Percentiles rank a stretch among this genome's conserved stretches.
Evolutionary conservation across 2,797 vertebrate species (phyloP).

Genomic region (Setipinna tenuifilis): DNA sequence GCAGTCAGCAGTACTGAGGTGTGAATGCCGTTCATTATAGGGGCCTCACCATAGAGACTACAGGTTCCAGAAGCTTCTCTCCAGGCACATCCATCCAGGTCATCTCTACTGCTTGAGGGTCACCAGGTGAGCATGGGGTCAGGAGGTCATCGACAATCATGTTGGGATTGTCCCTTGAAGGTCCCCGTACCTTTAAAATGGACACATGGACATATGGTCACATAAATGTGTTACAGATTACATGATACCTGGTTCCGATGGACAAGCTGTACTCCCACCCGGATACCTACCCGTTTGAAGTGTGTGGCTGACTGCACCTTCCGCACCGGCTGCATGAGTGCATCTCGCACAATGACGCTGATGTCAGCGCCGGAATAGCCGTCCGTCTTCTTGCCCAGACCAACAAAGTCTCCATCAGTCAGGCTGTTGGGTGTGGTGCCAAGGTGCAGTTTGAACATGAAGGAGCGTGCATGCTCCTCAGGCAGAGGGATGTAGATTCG

Average conservation of each 20-base stretch:
- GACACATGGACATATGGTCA: not conserved
- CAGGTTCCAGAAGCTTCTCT: slow-evolving; percentile 90
- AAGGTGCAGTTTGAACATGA: slow-evolving; percentile 95
- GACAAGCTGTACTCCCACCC: not conserved
- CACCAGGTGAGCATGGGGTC: slow-evolving; percentile 95
- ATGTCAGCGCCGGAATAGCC: slow-evolving; percentile 96
- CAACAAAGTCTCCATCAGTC: slow-evolving; percentile 81
- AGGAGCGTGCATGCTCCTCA: slow-evolving; percentile 89
- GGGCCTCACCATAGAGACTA: slow-evolving; percentile 86
- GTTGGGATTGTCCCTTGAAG: slow-evolving; percentile 82
- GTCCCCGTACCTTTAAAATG: slow-evolving; percentile 79
- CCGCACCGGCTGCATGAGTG: slow-evolving; percentile 96
- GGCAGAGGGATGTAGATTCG: slow-evolving; percentile 98
- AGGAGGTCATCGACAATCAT: slow-evolving; percentile 81
- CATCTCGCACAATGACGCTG: slow-evolving; percentile 94
- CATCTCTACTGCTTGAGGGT: slow-evolving; percentile 89
- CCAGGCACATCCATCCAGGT: slow-evolving; percentile 96
- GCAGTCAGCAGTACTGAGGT: not conserved
- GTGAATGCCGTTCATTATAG: not conserved
- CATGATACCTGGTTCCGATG: not conserved
- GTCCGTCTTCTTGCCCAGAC: slow-evolving; percentile 87
- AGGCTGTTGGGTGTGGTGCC: slow-evolving; percentile 86
- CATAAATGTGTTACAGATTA: not conserved
- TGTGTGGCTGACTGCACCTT: slow-evolving; percentile 98
- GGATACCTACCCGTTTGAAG: slow-evolving; percentile 86